phyloP scores from a whole-genome alignment of 30 jellyfish, hydroid and myxozoan species.

The Aurelia aurita complex sp. Pacific region DNA sequence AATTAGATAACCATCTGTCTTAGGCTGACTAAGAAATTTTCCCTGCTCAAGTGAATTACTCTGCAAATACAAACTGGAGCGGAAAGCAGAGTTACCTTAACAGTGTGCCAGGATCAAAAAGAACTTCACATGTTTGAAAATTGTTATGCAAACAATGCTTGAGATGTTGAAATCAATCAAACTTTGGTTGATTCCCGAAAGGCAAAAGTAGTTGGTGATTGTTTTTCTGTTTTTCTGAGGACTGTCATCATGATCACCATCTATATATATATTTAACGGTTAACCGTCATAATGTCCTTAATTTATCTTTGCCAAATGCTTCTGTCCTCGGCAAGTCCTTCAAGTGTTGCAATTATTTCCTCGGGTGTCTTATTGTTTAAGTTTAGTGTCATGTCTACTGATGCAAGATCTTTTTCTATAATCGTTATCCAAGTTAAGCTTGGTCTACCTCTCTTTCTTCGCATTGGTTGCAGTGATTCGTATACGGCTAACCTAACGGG shows the following conservation, averaged over 20 bases:
- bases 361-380: slow-evolving; percentile 9
- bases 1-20: no score
- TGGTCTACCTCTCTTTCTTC: slow-evolving; percentile 36
- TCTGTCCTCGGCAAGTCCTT: slow-evolving; percentile 35
- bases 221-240: background rate
- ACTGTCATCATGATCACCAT: slow-evolving; percentile 1
- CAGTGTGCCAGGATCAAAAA: no score
- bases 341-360: slow-evolving; percentile 28
- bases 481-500: background rate
- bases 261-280: slow-evolving; percentile 16
- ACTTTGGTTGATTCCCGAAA: no score
- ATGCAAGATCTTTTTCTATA: no score
- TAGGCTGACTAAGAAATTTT: no score
- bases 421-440: background rate
- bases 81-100: no score
- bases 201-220: no score
- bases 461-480: slow-evolving; percentile 31
- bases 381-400: slow-evolving; percentile 21
- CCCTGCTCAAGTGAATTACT: no score
- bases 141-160: no score
- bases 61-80: no score
- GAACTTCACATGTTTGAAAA: no score
- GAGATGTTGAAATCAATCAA: no score
- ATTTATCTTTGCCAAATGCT: slow-evolving; percentile 10
- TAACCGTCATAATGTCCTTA: slow-evolving; percentile 36